These are phyloP conservation scores for Sphaeramia orbicularis DNA, from an alignment of 2,797 vertebrate species.

Conservation along the genomic window DNA sequence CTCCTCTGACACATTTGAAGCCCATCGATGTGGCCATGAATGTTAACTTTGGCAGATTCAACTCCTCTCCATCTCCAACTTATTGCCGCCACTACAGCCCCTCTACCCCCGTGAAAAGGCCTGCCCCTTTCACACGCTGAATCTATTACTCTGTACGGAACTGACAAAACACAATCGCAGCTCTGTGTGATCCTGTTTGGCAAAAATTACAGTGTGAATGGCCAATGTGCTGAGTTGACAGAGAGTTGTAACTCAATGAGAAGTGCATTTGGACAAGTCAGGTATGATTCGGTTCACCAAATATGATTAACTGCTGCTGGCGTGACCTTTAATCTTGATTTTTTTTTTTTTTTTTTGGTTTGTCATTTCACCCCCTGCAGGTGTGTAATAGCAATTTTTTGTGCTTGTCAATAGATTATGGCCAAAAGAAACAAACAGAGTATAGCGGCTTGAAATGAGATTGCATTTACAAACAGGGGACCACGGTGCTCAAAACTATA, in stretches of 20 bases:
- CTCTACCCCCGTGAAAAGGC: constrained; percentile 29
- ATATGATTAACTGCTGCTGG: constrained; percentile 13
- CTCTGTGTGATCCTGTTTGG: constrained; percentile 23
- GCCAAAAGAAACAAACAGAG: too few species aligned
- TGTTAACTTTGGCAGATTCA: constrained; percentile 60
- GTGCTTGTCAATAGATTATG: too few species aligned
- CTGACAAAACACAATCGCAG: constrained; percentile 22
- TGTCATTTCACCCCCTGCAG: too few species aligned
- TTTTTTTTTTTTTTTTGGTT: too few species aligned
- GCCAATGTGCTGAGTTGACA: constrained; percentile 44
- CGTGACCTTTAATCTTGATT: constrained; percentile 13
- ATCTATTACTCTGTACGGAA: constrained; percentile 20
- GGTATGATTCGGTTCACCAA: constrained; percentile 13
- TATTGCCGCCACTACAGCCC: constrained; percentile 19
- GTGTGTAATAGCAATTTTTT: too few species aligned
- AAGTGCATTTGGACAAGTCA: constrained; percentile 16
- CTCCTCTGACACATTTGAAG: constrained; percentile 62
- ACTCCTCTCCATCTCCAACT: constrained; percentile 41
- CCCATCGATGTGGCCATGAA: constrained; percentile 63
- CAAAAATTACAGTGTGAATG: constrained; percentile 23
- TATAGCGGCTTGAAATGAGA: too few species aligned
- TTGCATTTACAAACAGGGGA: too few species aligned
- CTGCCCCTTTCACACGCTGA: constrained; percentile 35
- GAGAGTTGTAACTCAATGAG: constrained; percentile 27
- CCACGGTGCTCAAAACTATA: too few species aligned